A percentile compares a stretch with the other conserved stretches of the same genome.
These are phyloP conservation scores for Herpetotheres cachinnans DNA, from an alignment of 2,113 vertebrate genomes.

Conservation along the genomic window DNA sequence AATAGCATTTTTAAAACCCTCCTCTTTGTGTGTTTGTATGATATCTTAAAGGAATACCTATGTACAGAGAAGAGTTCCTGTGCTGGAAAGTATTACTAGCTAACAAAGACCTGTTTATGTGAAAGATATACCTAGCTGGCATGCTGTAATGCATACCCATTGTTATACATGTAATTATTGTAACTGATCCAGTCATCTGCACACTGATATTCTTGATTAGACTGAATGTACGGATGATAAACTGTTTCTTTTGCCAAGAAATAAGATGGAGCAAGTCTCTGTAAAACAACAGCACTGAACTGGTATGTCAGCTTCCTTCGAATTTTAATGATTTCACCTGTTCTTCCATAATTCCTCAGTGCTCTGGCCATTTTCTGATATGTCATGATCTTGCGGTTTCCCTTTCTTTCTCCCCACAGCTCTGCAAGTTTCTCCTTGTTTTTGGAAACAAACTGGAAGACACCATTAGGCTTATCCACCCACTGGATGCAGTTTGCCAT, in stretches of 20 bases:
- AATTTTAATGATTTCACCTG: conserved; percentile 92
- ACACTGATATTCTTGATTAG: conserved; percentile 74
- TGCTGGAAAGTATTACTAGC: background rate
- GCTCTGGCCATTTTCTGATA: conserved; percentile 99
- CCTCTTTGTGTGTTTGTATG: background rate
- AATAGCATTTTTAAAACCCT: background rate
- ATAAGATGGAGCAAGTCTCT: conserved; percentile 77
- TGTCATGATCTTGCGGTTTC: conserved; percentile 97
- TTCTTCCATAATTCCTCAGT: conserved; percentile 93
- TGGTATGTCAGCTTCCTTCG: conserved; percentile 95
- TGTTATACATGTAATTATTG: conserved; percentile 74
- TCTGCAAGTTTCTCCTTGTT: conserved; percentile 96
- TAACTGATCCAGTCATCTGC: conserved; percentile 74
- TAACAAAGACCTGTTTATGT: background rate
- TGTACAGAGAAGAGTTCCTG: background rate
- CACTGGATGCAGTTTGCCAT: conserved; percentile 95
- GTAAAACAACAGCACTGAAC: conserved; percentile 88
- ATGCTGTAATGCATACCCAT: conserved; percentile 70
- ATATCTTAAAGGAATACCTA: background rate
- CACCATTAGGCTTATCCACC: conserved; percentile 86
- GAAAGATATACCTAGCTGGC: background rate
- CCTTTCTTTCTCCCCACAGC: conserved; percentile 94
- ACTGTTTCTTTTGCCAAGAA: conserved; percentile 69
- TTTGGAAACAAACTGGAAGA: conserved; percentile 96
- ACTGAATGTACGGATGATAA: conserved; percentile 58